These are phyloP conservation scores for Psix sp. DNA, from an alignment of 1,140 invertebrate species.

Conservation along the genomic window DNA sequence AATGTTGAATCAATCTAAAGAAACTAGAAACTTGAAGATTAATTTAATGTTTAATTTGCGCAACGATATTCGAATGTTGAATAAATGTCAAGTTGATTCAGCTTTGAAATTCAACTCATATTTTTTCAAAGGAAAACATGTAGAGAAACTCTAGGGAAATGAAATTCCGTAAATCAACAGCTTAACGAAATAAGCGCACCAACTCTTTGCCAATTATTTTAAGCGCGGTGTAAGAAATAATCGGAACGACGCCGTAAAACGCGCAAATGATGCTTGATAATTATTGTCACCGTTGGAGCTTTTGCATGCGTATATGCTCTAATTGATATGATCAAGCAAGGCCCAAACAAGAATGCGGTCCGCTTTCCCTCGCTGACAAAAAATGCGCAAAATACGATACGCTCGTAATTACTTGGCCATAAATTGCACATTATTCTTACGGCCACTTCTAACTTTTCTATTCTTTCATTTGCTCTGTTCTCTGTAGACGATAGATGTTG, in stretches of 20 bases:
- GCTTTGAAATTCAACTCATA: no score
- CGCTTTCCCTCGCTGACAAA: constrained; percentile 50
- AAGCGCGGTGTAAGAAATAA: constrained; percentile 42
- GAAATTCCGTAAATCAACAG: no score
- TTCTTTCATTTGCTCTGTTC: constrained; percentile 39
- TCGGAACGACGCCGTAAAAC: constrained; percentile 53
- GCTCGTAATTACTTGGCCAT: constrained; percentile 48
- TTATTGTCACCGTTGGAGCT: constrained; percentile 52
- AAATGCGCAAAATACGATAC: constrained; percentile 45
- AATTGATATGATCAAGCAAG: constrained; percentile 48
- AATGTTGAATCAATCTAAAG: no score
- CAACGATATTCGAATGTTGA: no score
- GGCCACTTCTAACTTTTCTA: constrained; percentile 46
- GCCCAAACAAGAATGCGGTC: constrained; percentile 47
- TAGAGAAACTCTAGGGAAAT: no score
- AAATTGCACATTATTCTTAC: constrained; percentile 60
- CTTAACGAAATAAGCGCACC: no score
- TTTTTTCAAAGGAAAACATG: no score
- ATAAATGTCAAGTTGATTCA: no score
- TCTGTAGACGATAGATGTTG: constrained; percentile 18
- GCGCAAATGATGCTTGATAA: constrained; percentile 39
- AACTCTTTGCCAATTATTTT: constrained; percentile 10
- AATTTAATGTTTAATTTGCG: no score
- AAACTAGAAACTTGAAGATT: no score
- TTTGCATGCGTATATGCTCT: constrained; percentile 52